phyloP scores from a whole-genome alignment of 1,140 invertebrate genomes.

The Rhizoglyphus robini region DNA sequence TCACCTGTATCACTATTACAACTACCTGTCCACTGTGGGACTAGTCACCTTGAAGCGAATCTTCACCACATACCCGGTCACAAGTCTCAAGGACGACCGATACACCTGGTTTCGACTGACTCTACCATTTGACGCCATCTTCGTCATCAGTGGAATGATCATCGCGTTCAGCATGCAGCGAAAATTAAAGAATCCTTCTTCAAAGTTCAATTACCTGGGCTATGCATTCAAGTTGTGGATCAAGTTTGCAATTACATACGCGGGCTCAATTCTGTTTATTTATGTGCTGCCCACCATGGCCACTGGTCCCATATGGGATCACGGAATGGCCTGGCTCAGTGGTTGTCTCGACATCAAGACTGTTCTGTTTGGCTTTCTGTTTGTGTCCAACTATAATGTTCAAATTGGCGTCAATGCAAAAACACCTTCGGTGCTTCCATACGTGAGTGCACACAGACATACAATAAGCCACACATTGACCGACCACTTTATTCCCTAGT shows the following conservation, averaged over 20 bases:
- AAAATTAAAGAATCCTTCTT: neutral
- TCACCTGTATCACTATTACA: conserved; percentile 14
- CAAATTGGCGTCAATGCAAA: conserved; percentile 1
- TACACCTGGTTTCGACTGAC: conserved; percentile 8
- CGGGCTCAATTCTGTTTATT: conserved; percentile 17
- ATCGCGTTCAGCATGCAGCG: neutral
- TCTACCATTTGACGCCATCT: conserved; percentile 12
- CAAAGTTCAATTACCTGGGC: conserved; percentile 18
- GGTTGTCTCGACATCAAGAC: conserved; percentile 10
- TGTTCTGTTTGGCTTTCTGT: conserved; percentile 18
- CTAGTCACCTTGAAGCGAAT: conserved; percentile 13
- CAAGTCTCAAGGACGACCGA: neutral
- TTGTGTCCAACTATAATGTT: conserved; percentile 16
- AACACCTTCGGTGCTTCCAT: neutral
- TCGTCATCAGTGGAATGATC: conserved; percentile 10
- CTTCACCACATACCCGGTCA: conserved; percentile 10
- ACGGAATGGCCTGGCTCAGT: conserved; percentile 4
- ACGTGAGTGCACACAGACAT: neutral
- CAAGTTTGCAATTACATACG: neutral
- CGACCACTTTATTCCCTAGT: neutral
- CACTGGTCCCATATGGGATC: conserved; percentile 10
- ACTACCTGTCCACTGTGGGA: conserved; percentile 2
- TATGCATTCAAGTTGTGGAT: conserved; percentile 8
- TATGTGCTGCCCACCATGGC: conserved; percentile 8
- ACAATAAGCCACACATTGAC: neutral